Evolutionary conservation across 30 jellyfish, hydroid and myxozoan species (phyloP), one percentile per base, ranked within the genome.

Genomic region (Pseudorhiza aurosa): DNA sequence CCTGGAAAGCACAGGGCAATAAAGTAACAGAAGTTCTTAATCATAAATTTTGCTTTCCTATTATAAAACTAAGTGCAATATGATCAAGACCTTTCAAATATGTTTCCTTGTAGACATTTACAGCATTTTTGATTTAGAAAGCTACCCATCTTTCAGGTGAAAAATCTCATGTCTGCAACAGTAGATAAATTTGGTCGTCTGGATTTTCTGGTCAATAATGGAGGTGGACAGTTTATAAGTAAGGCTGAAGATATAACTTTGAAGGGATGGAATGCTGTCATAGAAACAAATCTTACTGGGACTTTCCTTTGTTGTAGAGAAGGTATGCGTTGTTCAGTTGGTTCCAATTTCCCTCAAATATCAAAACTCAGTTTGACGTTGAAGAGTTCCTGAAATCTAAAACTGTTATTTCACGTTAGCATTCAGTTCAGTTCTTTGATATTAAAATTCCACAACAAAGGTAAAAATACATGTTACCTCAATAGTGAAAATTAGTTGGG

Each of bases 241-340:
- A 79, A 87, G 14, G 91, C 92, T 37, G 58, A 93, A 8, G 32
- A 79, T 9, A 86, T 93, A 8, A 70, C 87, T 3, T 73, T 87
- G 33, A 93, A 93, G 44, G 99, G 99, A 29, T 93, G 99, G 99
- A 80, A 81, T 75, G 99, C 99, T 17, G 99, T 93, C 6, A 36
- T 93, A 44, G 99, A 93, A 46, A 93, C 99, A 45, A 93, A 93
- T 71, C 93, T 93, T 36, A 93, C 89, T 49, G 99, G 99, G 31
- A 93, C 99, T 22, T 93, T 83, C 39, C 86, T 64, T 42, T 93
- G 99, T 47, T 81, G 96, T 43, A 60, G 90, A 56, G 98, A 91
- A 91, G 98, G 98, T 91, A 79, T 1, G 24, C 14, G 5, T 21
- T 4, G 4, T 53, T 2, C n/a, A n/a, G n/a, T n/a, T n/a, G n/a